phyloP scores from a whole-genome alignment of 2,888 invertebrate species.

The Hirtodrosophila trivittata region DNA sequence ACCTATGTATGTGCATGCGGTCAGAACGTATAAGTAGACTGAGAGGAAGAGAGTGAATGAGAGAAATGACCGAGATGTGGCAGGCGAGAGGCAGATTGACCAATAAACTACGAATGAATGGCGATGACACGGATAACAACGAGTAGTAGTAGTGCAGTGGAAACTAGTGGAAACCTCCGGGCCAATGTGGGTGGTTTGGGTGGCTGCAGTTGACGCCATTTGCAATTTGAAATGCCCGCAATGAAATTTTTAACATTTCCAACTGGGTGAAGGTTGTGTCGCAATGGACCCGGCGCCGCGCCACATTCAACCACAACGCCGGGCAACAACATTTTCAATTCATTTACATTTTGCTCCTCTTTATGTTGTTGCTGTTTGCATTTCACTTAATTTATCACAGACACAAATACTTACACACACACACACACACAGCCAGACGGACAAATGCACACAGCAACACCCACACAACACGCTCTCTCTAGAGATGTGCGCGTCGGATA shows the following conservation, averaged over 20 bases:
- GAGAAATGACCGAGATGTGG: background rate
- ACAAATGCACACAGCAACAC: conserved; percentile 11
- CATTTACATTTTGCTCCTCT: conserved; percentile 19
- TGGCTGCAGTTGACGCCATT: conserved; percentile 21
- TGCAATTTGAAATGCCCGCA: conserved; percentile 58
- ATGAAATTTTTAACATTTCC: conserved; percentile 47
- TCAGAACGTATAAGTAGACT: background rate
- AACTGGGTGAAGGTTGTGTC: conserved; percentile 73
- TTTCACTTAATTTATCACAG: conserved; percentile 34
- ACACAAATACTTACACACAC: conserved; percentile 9
- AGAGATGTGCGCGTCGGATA: conserved; percentile 1
- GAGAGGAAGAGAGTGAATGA: background rate
- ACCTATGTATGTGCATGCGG: conserved; percentile 3
- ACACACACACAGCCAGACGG: conserved; percentile 3
- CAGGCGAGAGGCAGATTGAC: conserved; percentile 6
- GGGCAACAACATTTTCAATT: conserved; percentile 22
- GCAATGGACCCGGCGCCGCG: conserved; percentile 27
- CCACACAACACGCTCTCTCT: background rate
- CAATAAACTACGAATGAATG: conserved; percentile 38
- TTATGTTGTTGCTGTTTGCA: conserved; percentile 22
- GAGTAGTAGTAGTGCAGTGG: conserved; percentile 13
- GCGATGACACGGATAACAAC: conserved; percentile 38
- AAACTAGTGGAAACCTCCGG: conserved; percentile 1
- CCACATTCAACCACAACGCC: background rate
- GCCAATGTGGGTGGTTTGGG: conserved; percentile 2